A percentile compares a stretch with the other conserved stretches of the same genome.
Evolutionary conservation across 2,113 vertebrate genomes (phyloP).

Genomic region (Nerophis lumbriciformis): DNA sequence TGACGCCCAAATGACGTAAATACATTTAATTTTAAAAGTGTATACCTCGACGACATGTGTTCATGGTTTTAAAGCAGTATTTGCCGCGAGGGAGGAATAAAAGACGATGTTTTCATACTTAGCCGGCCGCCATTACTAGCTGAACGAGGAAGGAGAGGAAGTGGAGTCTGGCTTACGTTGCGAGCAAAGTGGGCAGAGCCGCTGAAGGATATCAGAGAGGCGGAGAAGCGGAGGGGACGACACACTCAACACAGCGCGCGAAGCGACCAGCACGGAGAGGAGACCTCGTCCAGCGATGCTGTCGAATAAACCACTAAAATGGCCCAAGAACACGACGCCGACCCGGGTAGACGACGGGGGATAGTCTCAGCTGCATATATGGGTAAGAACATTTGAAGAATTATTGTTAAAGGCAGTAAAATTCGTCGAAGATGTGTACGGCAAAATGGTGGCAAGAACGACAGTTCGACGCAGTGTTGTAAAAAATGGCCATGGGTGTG

Average conservation of each 20-base stretch:
- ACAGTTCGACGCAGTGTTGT: conserved; percentile 62
- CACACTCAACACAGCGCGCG: conserved; percentile 46
- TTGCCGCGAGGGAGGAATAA: background rate
- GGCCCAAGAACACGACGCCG: conserved; percentile 11
- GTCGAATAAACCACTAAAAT: conserved; percentile 44
- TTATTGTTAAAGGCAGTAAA: conserved; percentile 28
- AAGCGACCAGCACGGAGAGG: conserved; percentile 5
- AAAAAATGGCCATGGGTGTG: conserved; percentile 74
- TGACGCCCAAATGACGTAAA: background rate
- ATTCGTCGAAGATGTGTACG: conserved; percentile 21
- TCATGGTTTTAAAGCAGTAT: background rate
- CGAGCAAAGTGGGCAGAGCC: conserved; percentile 66
- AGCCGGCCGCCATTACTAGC: conserved; percentile 12
- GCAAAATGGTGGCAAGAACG: conserved; percentile 77
- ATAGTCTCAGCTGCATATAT: conserved; percentile 20
- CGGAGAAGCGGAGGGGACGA: conserved; percentile 53
- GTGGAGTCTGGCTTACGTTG: conserved; percentile 62
- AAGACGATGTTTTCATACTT: background rate
- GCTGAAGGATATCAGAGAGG: conserved; percentile 58
- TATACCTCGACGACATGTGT: too few relatives aligned
- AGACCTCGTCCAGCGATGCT: conserved; percentile 19
- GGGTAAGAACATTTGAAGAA: conserved; percentile 67
- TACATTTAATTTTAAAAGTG: background rate
- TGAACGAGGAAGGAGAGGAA: conserved; percentile 58
- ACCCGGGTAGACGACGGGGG: conserved; percentile 38